Conservation (phyloP, 2,888 invertebrate genomes). For the Zhuqinia jingwanae region DNA sequence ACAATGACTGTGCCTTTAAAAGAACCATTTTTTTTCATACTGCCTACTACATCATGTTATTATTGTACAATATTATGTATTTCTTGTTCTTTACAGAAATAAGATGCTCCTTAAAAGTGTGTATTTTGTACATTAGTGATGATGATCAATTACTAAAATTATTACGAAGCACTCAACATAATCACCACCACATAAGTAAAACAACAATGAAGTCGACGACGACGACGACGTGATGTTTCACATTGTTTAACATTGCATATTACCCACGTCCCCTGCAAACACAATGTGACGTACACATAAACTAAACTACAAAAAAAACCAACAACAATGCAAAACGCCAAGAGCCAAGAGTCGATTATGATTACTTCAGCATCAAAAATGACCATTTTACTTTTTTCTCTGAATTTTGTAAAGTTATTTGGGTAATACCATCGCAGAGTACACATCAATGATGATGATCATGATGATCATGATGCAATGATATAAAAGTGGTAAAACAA, state of each 20-base stretch:
- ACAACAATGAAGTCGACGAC: conserved; percentile 42
- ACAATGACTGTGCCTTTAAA: conserved; percentile 22
- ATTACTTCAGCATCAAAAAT: background rate
- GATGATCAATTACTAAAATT: conserved; percentile 72
- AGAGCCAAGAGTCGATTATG: background rate
- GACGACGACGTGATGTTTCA: conserved; percentile 58
- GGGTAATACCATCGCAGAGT: background rate
- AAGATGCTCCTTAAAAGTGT: conserved; percentile 13
- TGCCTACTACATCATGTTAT: no score
- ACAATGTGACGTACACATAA: background rate
- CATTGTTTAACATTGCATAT: conserved; percentile 15
- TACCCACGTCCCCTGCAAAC: background rate
- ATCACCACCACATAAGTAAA: conserved; percentile 64
- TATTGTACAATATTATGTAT: no score
- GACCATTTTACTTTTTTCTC: background rate
- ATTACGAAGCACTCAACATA: conserved; percentile 78
- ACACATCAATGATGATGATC: background rate
- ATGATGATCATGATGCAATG: conserved; percentile 21
- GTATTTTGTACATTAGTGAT: conserved; percentile 71
- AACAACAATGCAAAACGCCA: background rate
- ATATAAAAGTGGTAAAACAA: background rate
- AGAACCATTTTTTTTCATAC: background rate
- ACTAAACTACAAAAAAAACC: background rate
- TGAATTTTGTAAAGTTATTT: conserved; percentile 4
- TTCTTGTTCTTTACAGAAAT: background rate